These are phyloP conservation scores for Monopis laevigella DNA, from an alignment of 2,888 invertebrate species.

Conservation along the genomic window DNA sequence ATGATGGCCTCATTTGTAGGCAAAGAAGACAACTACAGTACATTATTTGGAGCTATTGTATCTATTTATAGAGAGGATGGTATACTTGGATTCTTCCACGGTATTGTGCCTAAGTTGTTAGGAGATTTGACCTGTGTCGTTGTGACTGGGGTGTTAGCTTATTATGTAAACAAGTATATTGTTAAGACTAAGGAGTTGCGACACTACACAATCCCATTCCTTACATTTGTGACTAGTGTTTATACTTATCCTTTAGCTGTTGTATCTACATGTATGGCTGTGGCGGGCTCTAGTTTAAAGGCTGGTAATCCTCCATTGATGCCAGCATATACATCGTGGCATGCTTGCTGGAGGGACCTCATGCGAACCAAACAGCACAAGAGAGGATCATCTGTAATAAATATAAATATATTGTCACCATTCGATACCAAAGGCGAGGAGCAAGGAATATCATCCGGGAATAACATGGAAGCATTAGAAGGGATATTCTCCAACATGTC, in stretches of 20 bases:
- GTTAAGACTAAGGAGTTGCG: constrained; percentile 75
- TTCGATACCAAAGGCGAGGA: too few species aligned
- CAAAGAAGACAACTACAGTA: constrained; percentile 85
- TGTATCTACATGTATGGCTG: constrained; percentile 90
- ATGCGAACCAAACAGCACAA: constrained; percentile 79
- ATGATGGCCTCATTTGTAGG: constrained; percentile 97
- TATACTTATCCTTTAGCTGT: constrained; percentile 93
- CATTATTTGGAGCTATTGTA: constrained; percentile 76
- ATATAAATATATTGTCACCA: too few species aligned
- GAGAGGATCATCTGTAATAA: constrained; percentile 85
- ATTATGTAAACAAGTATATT: constrained; percentile 81
- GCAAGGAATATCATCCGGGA: too few species aligned
- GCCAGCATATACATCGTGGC: constrained; percentile 84
- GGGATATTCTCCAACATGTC: too few species aligned
- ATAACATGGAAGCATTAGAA: too few species aligned
- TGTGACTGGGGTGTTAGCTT: constrained; percentile 79
- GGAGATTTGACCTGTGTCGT: constrained; percentile 85
- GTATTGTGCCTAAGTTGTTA: constrained; percentile 85
- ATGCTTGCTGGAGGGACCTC: constrained; percentile 85
- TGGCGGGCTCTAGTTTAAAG: constrained; percentile 79
- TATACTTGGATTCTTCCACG: constrained; percentile 85
- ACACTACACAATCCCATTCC: constrained; percentile 64
- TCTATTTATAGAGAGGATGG: constrained; percentile 91
- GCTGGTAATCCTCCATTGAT: constrained; percentile 87
- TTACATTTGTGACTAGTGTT: constrained; percentile 80